Conservation (phyloP, 2,797 vertebrate genomes). For the Mus minutoides region DNA sequence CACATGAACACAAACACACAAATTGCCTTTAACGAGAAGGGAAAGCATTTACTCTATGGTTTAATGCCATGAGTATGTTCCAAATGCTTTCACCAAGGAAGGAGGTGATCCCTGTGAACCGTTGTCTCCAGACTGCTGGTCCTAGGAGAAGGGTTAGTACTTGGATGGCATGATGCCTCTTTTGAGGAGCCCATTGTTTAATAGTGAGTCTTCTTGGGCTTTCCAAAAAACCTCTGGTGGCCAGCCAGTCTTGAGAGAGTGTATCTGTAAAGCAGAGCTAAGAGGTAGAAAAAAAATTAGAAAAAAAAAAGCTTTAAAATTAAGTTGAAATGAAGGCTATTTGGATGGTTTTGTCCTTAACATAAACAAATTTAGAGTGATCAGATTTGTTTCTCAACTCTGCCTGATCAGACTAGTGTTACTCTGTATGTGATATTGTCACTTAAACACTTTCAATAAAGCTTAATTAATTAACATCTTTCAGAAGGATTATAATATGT, state of each 20-base stretch:
- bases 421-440: not conserved
- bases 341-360: conserved; percentile 37
- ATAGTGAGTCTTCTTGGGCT: not conserved
- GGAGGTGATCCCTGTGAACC: not conserved
- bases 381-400: conserved; percentile 37
- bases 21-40: conserved; percentile 74
- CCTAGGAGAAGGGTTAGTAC: not conserved
- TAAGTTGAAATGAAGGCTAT: not conserved
- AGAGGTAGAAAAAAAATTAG: conserved; percentile 3
- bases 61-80: conserved; percentile 76
- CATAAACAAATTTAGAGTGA: conserved; percentile 42
- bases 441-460: not conserved
- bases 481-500: conserved; percentile 40
- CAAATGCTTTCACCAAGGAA: conserved; percentile 34
- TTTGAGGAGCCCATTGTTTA: not conserved
- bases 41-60: conserved; percentile 66
- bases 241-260: not conserved
- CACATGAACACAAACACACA: conserved; percentile 1
- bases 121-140: not conserved
- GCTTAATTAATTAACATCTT: conserved; percentile 11
- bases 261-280: not conserved
- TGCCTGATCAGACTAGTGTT: not conserved
- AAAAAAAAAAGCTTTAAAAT: not conserved
- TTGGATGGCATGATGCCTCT: not conserved
- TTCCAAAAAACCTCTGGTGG: not conserved